Conservation (phyloP, 2,797 vertebrate species). For the Anabacerthia variegaticeps region DNA sequence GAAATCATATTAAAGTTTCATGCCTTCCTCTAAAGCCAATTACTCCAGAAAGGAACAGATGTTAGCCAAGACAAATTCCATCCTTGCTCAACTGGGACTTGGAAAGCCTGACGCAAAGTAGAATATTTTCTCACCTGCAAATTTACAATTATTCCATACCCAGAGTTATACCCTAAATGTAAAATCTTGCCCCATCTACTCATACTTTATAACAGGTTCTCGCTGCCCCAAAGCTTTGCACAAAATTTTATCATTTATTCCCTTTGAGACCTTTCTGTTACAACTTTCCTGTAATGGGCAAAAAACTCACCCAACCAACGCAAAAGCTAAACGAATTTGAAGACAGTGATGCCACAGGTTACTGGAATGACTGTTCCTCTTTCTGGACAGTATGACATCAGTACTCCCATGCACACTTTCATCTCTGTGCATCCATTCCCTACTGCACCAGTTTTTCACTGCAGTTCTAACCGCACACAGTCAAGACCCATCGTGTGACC, state of each 20-base stretch:
- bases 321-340: not conserved
- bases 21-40: conserved; percentile 17
- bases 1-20: conserved; percentile 21
- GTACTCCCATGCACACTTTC: not conserved
- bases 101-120: not conserved
- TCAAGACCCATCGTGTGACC: too few relatives aligned
- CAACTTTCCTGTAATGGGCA: not conserved
- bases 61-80: conserved; percentile 44
- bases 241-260: not conserved
- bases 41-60: conserved; percentile 27
- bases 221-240: not conserved
- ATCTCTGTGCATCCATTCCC: not conserved
- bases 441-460: not conserved
- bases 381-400: fast-evolving
- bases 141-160: not conserved
- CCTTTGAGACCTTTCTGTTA: not conserved
- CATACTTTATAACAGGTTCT: not conserved
- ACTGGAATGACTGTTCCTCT: not conserved
- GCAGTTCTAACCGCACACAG: not conserved
- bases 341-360: not conserved
- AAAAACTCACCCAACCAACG: not conserved
- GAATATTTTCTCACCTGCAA: conserved; percentile 39
- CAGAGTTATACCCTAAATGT: not conserved
- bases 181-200: not conserved
- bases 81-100: not conserved